Conservation (phyloP, 2,113 vertebrate genomes). For the Gorsachius goisagi region DNA sequence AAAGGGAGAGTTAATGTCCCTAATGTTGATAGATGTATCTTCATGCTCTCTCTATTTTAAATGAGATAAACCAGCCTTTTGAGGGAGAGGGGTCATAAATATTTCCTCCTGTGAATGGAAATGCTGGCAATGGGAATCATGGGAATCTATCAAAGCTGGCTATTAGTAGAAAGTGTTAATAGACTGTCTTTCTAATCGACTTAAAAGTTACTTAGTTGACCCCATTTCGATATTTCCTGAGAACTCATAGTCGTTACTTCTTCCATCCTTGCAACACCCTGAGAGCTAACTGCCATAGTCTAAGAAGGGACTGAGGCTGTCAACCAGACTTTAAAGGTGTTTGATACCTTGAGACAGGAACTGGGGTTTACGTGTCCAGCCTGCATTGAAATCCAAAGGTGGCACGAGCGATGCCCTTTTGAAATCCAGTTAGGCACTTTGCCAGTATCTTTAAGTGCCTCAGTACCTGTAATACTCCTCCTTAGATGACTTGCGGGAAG, state of each 20-base stretch:
- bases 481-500: background rate
- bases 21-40: background rate
- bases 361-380: background rate
- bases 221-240: background rate
- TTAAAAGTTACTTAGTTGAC: background rate
- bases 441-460: background rate
- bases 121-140: background rate
- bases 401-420: background rate
- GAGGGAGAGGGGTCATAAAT: background rate
- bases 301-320: background rate
- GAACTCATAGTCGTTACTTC: background rate
- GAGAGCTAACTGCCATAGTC: background rate
- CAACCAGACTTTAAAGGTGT: background rate
- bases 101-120: background rate
- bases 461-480: background rate
- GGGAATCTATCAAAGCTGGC: background rate
- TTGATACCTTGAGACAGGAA: background rate
- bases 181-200: background rate
- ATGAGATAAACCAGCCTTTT: background rate
- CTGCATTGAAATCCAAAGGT: background rate
- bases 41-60: background rate
- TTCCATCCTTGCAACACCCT: background rate
- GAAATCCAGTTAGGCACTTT: background rate
- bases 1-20: background rate
- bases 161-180: background rate